Base-by-base conservation (phyloP, 2,113 vertebrate genomes). In the Chaetodon trifascialis region DNA sequence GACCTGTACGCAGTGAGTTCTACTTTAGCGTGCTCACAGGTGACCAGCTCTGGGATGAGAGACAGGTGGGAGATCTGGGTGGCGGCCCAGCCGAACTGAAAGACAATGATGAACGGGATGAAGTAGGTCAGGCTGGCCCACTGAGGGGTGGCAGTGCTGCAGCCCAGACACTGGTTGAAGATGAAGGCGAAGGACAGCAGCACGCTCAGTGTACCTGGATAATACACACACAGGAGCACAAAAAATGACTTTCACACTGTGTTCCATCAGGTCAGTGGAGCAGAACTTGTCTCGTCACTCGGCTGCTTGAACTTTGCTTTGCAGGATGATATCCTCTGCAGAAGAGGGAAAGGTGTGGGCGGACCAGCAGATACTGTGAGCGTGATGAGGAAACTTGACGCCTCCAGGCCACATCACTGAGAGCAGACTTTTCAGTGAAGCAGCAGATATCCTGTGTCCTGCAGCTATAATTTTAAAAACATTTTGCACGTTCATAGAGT, bases 41-140 rank as follows among this genome's bases (percentile, higher is more conserved):
- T 92, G 82, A 95, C 96, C 15, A 99, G 95, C 94, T 98, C 97
- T 0, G 98, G 98, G 54, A 99, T 99, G 84, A 99, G 97, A 0
- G 97, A 97, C 60, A 99, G 94, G 91, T 99, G 98, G 2, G 98
- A 97, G 84, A 99, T 96, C 94, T 99, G 98, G 0, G 96, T 97
- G 67, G 98, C 97, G 0, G 98, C 98, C 98, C 98, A 99, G 84
- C 98, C 98, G 0, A 99, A 98, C 92, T 99, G 98, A 89, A 99
- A 99, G 91, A 98, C 80, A 73, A 98, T 3, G 23, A 99, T 96
- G 93, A 99, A 98, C 0, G 98, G 97, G 23, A 94, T 86, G 8
- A 97, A 99, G 94, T 97, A 99, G 77, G 95, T 51, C 17, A 99
- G 73, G 14, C 95, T 95, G 0, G 90, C 97, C 96, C 96, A 98